Evolutionary conservation across 2,888 invertebrate species (phyloP).

Genomic region (Petrolisthes cinctipes): DNA sequence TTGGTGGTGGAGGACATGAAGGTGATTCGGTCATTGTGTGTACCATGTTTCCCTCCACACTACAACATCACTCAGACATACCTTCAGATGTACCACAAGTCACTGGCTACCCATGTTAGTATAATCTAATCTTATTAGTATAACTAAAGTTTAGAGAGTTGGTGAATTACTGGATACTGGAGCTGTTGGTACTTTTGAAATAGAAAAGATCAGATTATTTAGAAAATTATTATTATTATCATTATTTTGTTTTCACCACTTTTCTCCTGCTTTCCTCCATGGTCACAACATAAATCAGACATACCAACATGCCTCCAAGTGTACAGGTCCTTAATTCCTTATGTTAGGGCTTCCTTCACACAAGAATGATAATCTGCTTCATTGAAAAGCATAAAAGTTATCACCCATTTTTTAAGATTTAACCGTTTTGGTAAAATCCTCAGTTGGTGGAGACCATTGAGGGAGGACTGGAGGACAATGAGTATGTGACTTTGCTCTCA

Average conservation of each 20-base stretch:
- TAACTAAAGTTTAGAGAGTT: background rate
- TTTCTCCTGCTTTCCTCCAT: no score
- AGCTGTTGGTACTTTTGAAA: background rate
- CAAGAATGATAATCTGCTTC: no score
- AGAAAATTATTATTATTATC: slow-evolving; percentile 4
- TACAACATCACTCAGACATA: slow-evolving; percentile 93
- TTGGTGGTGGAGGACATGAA: slow-evolving; percentile 90
- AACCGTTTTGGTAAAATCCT: background rate
- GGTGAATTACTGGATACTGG: background rate
- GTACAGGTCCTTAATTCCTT: no score
- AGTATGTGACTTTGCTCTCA: slow-evolving; percentile 91
- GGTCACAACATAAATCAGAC: no score
- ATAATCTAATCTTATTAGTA: background rate
- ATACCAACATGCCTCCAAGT: no score
- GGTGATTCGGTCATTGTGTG: slow-evolving; percentile 89
- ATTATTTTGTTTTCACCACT: background rate
- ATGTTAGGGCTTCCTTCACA: no score
- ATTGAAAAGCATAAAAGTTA: no score
- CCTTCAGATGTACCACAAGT: slow-evolving; percentile 92
- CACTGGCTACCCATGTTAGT: slow-evolving; percentile 74
- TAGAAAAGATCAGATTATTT: background rate
- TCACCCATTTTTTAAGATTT: no score
- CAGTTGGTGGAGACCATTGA: slow-evolving; percentile 88
- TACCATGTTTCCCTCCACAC: slow-evolving; percentile 94
- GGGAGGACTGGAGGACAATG: slow-evolving; percentile 92